Evolutionary conservation across 2,888 invertebrate species (phyloP), one percentile per base, ranked within the genome.

Genomic region (Drosophila neonasuta): DNA sequence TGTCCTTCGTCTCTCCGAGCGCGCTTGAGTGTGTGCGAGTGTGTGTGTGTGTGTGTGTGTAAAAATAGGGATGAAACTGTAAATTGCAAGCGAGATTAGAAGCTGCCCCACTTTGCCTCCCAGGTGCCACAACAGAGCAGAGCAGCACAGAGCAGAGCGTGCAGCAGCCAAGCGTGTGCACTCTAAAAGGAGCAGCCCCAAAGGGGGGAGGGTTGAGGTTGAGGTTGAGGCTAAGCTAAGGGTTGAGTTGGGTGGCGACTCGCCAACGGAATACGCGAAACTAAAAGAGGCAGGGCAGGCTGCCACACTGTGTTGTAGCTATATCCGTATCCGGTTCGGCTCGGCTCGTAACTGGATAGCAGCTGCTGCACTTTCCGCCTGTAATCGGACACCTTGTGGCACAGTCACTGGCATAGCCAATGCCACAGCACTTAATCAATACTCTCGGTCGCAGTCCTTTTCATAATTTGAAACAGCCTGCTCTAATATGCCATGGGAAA

Each of bases 351-450:
- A 71, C 65, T 59, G 59, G 58, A 74, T 66, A 64, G 70, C 80
- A 82, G 80, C 83, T 83, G 79, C 62, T 70, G 76, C 67, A 76
- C 58, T 78, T 78, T 74, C 74, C 67, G 56, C 49, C 49, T 50
- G 81, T 75, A 81, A 81, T 73, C 63, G 71, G 79, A 81, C 72
- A 79, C 81, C 68, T 79, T 77, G 81, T 77, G 80, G 41, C 52
- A 41, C 44, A 29, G 29, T 56, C 15, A 8, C 34, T 29, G 56
- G 42, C 30, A 32, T 17, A 32, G 29, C 11, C 36, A 36, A 36
- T 49, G 58, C 17, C 50, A 45, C 74, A 77, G 17, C 74, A 74
- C 75, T 71, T 48, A 65, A 64, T 67, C 67, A 68, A 74, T 74
- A 64, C 36, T 32, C 32, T 36, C 68, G 34, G 6, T 24, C 5